phyloP scores from a whole-genome alignment of 1,140 invertebrate species.

The Grapholita molesta region DNA sequence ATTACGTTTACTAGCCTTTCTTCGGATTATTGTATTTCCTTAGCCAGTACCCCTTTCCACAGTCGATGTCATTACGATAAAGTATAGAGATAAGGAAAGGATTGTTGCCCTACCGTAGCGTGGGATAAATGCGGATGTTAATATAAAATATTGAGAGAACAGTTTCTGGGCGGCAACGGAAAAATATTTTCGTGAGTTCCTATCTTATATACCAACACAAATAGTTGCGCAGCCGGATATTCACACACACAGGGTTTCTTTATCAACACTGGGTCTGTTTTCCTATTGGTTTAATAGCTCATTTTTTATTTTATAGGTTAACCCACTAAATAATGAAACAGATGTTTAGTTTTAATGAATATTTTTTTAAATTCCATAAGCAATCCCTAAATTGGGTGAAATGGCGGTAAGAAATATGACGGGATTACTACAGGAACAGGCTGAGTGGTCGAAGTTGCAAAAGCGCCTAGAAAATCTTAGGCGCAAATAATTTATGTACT shows the following conservation, averaged over 20 bases:
- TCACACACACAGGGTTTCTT: neutral
- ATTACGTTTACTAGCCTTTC: neutral
- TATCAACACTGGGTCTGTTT: neutral
- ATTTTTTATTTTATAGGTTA: neutral
- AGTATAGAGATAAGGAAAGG: slow-evolving; percentile 21
- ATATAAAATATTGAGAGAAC: slow-evolving; percentile 20
- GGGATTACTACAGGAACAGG: too few species aligned
- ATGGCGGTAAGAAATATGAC: too few species aligned
- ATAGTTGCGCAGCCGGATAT: neutral
- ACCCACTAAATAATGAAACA: too few species aligned
- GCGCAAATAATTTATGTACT: too few species aligned
- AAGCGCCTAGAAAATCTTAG: too few species aligned
- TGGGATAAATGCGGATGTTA: slow-evolving; percentile 16
- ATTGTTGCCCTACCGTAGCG: slow-evolving; percentile 18
- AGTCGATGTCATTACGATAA: slow-evolving; percentile 21
- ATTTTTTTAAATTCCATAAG: too few species aligned
- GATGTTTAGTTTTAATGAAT: too few species aligned
- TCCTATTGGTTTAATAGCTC: neutral
- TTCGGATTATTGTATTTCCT: slow-evolving; percentile 3
- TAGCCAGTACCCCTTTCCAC: slow-evolving; percentile 3
- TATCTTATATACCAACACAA: neutral
- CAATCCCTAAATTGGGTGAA: too few species aligned
- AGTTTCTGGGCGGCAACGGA: neutral
- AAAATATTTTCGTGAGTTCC: slow-evolving; percentile 14
- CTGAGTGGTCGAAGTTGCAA: too few species aligned